Conservation (phyloP, 2,888 invertebrate genomes). For the Ctenicera cuprea region DNA sequence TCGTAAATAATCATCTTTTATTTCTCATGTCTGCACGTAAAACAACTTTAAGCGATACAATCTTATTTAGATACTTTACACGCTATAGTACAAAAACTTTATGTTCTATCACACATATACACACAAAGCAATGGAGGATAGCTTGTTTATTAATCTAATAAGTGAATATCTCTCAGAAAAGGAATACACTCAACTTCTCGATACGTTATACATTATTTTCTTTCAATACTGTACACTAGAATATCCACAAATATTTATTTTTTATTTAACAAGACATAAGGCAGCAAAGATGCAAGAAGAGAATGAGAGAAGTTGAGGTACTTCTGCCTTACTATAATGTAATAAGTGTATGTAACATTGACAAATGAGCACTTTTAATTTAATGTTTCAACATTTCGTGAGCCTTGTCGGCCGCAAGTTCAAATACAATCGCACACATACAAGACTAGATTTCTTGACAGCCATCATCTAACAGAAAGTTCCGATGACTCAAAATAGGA, state of each 20-base stretch:
- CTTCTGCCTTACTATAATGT: conserved; percentile 7
- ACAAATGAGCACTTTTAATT: conserved; percentile 31
- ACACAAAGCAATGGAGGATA: conserved; percentile 69
- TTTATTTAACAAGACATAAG: conserved; percentile 44
- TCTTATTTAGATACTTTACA: conserved; percentile 73
- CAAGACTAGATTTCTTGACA: conserved; percentile 71
- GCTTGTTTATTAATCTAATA: conserved; percentile 60
- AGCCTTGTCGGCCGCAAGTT: conserved; percentile 19
- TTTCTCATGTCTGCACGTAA: conserved; percentile 61
- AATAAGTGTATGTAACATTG: conserved; percentile 22
- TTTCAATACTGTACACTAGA: conserved; percentile 42
- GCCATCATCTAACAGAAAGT: conserved; percentile 63
- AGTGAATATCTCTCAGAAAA: conserved; percentile 43
- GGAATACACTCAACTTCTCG: conserved; percentile 37
- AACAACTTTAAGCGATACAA: conserved; percentile 72
- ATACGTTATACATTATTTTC: conserved; percentile 10
- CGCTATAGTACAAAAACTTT: conserved; percentile 78
- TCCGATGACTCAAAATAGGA: conserved; percentile 52
- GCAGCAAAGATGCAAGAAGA: conserved; percentile 45
- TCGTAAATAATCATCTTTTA: conserved; percentile 61
- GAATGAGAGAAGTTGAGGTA: conserved; percentile 38
- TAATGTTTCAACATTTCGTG: conserved; percentile 9
- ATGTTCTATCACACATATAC: conserved; percentile 71
- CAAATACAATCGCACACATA: conserved; percentile 61
- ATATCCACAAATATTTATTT: conserved; percentile 38